Conservation (phyloP, 2,797 vertebrate genomes). For the Neosilurus mollespiculum region DNA sequence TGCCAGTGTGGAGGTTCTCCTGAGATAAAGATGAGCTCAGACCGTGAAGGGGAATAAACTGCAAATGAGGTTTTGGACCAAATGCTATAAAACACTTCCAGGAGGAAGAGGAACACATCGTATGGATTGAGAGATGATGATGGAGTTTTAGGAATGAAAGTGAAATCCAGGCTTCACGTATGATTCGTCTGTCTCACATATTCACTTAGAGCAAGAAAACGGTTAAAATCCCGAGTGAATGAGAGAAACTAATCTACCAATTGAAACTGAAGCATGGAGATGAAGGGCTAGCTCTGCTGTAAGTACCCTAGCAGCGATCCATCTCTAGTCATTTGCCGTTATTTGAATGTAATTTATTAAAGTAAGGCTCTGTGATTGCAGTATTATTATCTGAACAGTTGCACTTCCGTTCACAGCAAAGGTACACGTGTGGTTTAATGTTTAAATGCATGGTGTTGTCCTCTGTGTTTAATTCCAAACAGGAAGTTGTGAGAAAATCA, state of each 20-base stretch:
- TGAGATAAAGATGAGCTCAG: not conserved
- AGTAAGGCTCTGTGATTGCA: constrained; percentile 57
- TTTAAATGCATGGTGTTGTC: constrained; percentile 33
- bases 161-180: constrained; percentile 25
- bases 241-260: constrained; percentile 71
- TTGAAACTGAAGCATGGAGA: constrained; percentile 74
- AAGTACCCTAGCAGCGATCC: constrained; percentile 70
- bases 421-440: constrained; percentile 25
- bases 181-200: constrained; percentile 50
- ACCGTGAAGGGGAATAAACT: not conserved
- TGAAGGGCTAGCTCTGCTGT: constrained; percentile 75
- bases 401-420: constrained; percentile 35
- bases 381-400: constrained; percentile 49
- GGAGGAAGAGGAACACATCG: not conserved
- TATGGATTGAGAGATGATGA: not conserved
- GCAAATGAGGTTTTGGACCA: not conserved
- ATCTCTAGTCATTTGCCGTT: constrained; percentile 60
- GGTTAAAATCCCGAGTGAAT: constrained; percentile 64
- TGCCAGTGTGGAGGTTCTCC: not conserved
- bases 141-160: constrained; percentile 14
- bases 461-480: not conserved
- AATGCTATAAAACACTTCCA: not conserved
- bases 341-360: constrained; percentile 20
- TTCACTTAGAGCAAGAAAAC: constrained; percentile 67
- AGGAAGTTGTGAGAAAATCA: not conserved